Base-by-base conservation (phyloP, 2,888 invertebrate genomes). In the Apotomis turbidana region DNA sequence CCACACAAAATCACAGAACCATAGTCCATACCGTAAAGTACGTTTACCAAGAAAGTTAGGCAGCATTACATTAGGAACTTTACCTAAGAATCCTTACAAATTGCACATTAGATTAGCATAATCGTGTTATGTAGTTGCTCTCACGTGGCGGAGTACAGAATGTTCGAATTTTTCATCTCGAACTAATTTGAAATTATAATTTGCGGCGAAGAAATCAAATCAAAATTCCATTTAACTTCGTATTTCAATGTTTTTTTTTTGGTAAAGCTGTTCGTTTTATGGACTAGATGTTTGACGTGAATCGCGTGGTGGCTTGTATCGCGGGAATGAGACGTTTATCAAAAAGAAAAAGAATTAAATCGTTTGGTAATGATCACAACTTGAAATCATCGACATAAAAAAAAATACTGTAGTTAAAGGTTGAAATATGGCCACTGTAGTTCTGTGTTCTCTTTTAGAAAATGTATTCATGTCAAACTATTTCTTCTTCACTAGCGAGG, bases 101-200 rank as follows among this genome's bases (percentile, higher is more conserved):
- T 72, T 59, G 58, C 58, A 59, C 38, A 41, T 49, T 54, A 62
- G 38, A 68, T 72, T 72, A 68, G 5, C 68, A 72, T 72, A 72
- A 72, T 72, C 58, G 38, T 52, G 68, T 72, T 71, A 57, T 41
- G 60, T 67, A 59, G 70, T 66, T 38, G 54, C 9, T 27, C 57
- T 55, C 62, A 68, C 67, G 62, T 62, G 51, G 44, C 58, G 10
- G 9, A 13, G 46, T 9, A 81, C 84, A 81, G 83, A 91, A 91
- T 86, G 91, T 90, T 87, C 86, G 83, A 89, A 91, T 93, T 92
- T 92, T 93, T 93, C 92, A 91, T 92, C 90, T 88, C 84, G 80
- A 81, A 85, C 90, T 90, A 89, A 93, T 93, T 91, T 93, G 90
- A 90, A 93, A 93, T 92, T 93, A 92, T 91, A 92, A 93, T 87